Evolutionary conservation across 2,888 invertebrate species (phyloP), one percentile per base, ranked within the genome.

Genomic region (Epistrophe grossulariae): DNA sequence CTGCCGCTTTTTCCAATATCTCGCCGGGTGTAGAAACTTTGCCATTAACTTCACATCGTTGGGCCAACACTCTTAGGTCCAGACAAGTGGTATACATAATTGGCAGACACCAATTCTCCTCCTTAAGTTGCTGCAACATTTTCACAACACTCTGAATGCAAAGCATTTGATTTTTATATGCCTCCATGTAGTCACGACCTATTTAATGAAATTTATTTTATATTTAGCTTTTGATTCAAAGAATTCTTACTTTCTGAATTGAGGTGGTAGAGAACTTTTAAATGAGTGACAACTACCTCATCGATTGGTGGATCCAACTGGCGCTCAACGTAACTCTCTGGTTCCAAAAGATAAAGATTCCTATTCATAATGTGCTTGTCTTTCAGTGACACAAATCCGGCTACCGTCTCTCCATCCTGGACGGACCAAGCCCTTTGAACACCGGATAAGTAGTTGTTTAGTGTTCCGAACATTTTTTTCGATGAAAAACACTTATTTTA

Each of bases 61-160:
- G 95, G 0, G 97, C 97, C 74, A 97, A 94, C n/a, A 96, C 94
- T 74, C 99, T 94, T 52, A 99, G 94, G 93, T 99, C 99, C 17
- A 98, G 94, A 90, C 98, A 98, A 15, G 97, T 95, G 0, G 95
- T 95, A 91, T 97, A 98, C 96, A 99, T 97, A 10, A 99, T 95
- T 0, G 98, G 97, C n/a, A 99, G 93, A 89, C 97, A 96, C 99
- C 99, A 99, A 92, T 99, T 99, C 90, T 98, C 98, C 89, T 99
- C 99, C 89, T 97, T 98, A 89, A 97, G 96, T 45, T 95, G 93
- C 92, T 98, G 98, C 64, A 99, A 94, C 73, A 98, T 94, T 91
- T 97, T 97, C 0, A 96, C 96, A 60, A 98, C 95, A 0, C 95
- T 94, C 89, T 97, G 96, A 0, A 97, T 96, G 89, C 97, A 95